Percentiles rank a stretch among this genome's conserved stretches.
phyloP scores from a whole-genome alignment of 2,113 vertebrate genomes.

The Scomber colias region DNA sequence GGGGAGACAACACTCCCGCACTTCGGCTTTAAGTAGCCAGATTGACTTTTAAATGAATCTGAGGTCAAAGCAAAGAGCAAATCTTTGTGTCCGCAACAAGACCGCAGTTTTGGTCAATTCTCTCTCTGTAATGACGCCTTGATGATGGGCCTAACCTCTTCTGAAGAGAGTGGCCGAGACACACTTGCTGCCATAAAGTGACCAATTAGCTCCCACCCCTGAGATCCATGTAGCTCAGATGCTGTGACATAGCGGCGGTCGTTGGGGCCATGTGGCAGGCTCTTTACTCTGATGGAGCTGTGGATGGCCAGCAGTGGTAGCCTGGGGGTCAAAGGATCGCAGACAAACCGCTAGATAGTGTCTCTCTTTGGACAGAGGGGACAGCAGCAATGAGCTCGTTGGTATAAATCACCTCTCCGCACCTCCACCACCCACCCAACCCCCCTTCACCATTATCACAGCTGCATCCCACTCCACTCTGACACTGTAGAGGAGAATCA shows the following conservation, averaged over 20 bases:
- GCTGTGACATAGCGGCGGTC: slow-evolving; percentile 7
- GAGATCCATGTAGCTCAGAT: slow-evolving; percentile 37
- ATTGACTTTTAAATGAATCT: slow-evolving; percentile 39
- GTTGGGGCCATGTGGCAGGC: slow-evolving; percentile 11
- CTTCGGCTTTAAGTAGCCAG: neutral
- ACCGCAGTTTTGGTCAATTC: slow-evolving; percentile 11
- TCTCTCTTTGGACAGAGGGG: slow-evolving; percentile 42
- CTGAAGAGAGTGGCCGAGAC: slow-evolving; percentile 22
- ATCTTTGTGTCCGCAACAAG: slow-evolving; percentile 16
- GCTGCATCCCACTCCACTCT: slow-evolving; percentile 13
- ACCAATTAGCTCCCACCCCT: slow-evolving; percentile 62
- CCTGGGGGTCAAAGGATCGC: slow-evolving; percentile 52
- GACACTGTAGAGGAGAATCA: slow-evolving; percentile 15
- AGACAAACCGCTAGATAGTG: slow-evolving; percentile 49
- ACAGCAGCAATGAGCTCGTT: slow-evolving; percentile 24
- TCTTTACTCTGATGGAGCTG: slow-evolving; percentile 52
- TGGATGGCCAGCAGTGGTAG: slow-evolving; percentile 16
- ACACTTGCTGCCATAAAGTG: slow-evolving; percentile 40
- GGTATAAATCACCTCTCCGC: slow-evolving; percentile 40
- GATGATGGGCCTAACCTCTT: slow-evolving; percentile 42
- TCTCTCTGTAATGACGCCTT: slow-evolving; percentile 38
- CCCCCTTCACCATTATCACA: neutral
- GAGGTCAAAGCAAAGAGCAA: slow-evolving; percentile 29
- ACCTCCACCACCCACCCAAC: neutral
- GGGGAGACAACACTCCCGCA: too few species aligned